Evolutionary conservation across 92 coral and sea anemone species (phyloP).

Genomic region (Porites lobata): DNA sequence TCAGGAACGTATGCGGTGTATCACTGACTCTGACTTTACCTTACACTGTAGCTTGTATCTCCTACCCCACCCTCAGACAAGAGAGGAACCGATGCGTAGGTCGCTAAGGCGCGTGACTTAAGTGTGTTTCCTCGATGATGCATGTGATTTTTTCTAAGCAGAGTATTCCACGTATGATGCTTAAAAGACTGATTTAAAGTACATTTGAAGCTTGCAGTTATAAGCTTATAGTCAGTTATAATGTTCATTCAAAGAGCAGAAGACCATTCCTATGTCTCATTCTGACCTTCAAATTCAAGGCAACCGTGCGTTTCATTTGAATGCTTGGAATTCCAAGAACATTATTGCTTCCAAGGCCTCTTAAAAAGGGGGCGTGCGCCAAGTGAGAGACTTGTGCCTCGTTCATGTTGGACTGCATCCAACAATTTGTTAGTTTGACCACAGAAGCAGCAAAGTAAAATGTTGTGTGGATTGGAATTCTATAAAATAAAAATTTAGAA

Average conservation of each 20-base stretch:
- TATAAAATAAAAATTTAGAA: too few relatives aligned
- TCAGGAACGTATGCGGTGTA: too few relatives aligned
- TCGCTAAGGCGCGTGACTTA: not conserved
- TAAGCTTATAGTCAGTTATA: too few relatives aligned
- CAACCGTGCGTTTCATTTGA: not conserved
- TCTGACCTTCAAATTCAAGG: not conserved
- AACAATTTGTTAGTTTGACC: too few relatives aligned
- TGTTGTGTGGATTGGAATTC: too few relatives aligned
- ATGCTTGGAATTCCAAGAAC: not conserved
- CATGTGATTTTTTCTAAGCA: not conserved
- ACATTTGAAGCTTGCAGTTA: too few relatives aligned
- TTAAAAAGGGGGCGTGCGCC: not conserved
- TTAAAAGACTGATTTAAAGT: not conserved
- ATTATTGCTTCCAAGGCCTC: not conserved
- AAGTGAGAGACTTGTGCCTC: too few relatives aligned
- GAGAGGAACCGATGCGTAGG: not conserved
- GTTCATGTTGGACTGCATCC: too few relatives aligned
- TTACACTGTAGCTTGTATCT: not conserved
- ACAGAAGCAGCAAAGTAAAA: too few relatives aligned
- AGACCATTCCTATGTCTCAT: not conserved
- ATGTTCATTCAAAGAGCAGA: not conserved
- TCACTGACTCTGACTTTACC: too few relatives aligned
- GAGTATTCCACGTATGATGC: not conserved
- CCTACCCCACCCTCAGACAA: not conserved
- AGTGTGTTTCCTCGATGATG: not conserved